A percentile compares a stretch with the other conserved stretches of the same genome.
These are phyloP conservation scores for Sussaba pulchella DNA, from an alignment of 2,888 invertebrate species.

Conservation along the genomic window DNA sequence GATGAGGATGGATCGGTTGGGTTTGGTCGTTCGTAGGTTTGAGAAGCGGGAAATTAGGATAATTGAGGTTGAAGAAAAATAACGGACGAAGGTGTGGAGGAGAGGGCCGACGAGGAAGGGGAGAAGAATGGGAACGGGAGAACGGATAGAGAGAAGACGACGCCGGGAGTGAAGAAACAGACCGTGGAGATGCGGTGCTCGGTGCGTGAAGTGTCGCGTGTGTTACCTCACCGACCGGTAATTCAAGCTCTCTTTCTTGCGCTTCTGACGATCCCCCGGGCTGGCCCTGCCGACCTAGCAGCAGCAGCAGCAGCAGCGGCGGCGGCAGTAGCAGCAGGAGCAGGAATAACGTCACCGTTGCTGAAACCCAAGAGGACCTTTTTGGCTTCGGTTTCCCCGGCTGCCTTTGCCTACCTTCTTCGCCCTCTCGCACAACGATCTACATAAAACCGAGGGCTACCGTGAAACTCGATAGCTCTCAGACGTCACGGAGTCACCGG, in stretches of 20 bases:
- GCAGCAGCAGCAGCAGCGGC: conserved; percentile 44
- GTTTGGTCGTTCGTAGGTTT: background rate
- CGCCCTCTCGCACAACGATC: conserved; percentile 40
- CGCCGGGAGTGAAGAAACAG: conserved; percentile 75
- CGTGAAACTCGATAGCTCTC: conserved; percentile 62
- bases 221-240: conserved; percentile 73
- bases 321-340: too few species aligned
- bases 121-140: conserved; percentile 5
- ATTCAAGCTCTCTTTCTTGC: conserved; percentile 68
- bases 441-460: conserved; percentile 50
- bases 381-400: conserved; percentile 80
- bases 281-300: conserved; percentile 35
- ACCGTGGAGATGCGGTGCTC: conserved; percentile 77
- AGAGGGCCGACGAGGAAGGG: background rate
- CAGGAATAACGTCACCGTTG: conserved; percentile 75
- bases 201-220: conserved; percentile 81
- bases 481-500: conserved; percentile 45
- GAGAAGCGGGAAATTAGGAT: background rate
- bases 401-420: conserved; percentile 40
- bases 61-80: background rate
- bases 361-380: conserved; percentile 81
- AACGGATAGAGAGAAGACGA: conserved; percentile 31
- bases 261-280: conserved; percentile 31
- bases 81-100: background rate
- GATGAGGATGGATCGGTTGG: conserved; percentile 21